Conservation (phyloP, 2,888 invertebrate species). For the Sepiola atlantica region DNA sequence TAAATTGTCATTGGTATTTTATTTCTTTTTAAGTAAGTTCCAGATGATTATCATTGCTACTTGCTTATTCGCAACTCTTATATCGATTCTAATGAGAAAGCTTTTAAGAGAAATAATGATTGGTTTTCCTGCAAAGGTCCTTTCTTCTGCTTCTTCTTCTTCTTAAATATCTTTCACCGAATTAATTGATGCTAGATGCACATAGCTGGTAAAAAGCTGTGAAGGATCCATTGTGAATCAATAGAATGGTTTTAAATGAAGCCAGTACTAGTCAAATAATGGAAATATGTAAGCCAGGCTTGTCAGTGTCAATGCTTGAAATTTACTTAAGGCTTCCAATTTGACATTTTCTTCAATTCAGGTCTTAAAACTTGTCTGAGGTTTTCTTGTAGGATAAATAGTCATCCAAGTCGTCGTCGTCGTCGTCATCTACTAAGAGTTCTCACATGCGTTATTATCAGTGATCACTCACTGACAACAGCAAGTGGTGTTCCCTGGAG, state of each 20-base stretch:
- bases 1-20: background rate
- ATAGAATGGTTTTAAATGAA: background rate
- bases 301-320: slow-evolving; percentile 2
- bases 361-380: background rate
- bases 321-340: background rate
- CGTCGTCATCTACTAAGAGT: background rate
- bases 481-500: too few relatives aligned
- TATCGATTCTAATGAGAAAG: slow-evolving; percentile 32
- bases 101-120: slow-evolving; percentile 32
- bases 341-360: background rate
- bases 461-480: too few relatives aligned
- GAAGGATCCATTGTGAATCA: background rate
- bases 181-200: slow-evolving; percentile 7
- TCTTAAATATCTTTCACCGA: background rate
- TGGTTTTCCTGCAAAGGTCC: background rate
- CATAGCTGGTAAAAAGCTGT: background rate
- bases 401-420: background rate
- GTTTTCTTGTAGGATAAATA: background rate
- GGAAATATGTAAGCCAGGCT: background rate
- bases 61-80: background rate
- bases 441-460: too few relatives aligned
- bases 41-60: slow-evolving; percentile 1
- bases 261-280: background rate
- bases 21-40: background rate
- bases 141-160: background rate